Conservation (phyloP, 1,140 invertebrate species). For the Penaeus japonicus region DNA sequence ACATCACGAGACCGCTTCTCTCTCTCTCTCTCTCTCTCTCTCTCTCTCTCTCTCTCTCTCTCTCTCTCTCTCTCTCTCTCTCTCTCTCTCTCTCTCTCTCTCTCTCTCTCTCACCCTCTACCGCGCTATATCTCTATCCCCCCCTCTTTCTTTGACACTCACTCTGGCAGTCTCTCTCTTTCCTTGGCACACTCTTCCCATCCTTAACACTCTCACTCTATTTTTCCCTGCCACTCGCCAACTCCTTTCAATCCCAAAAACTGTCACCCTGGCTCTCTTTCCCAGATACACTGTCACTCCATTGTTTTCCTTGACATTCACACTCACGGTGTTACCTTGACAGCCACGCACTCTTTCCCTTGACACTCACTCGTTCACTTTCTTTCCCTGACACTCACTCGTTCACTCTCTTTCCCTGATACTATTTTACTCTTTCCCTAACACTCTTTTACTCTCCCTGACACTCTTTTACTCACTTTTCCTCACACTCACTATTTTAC, state of each 20-base stretch:
- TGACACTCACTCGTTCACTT: background rate
- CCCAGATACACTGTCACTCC: background rate
- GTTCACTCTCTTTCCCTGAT: background rate
- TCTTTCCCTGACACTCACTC: background rate
- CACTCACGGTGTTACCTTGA: background rate
- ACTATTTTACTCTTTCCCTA: background rate
- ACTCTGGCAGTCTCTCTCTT: background rate
- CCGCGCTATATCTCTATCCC: constrained; percentile 26
- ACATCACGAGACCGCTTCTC: no score
- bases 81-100: no score
- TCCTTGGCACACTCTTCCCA: background rate
- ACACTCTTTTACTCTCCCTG: no score
- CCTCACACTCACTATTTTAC: background rate
- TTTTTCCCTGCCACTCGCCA: background rate
- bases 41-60: no score
- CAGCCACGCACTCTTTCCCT: background rate
- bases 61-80: no score
- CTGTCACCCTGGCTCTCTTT: background rate
- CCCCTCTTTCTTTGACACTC: constrained; percentile 14
- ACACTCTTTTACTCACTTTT: background rate
- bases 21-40: no score
- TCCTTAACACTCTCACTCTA: background rate
- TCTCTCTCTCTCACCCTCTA: constrained; percentile 24
- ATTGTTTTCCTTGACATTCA: background rate
- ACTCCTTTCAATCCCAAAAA: background rate